Conservation (phyloP, 2,113 vertebrate species). For the Trachemys scripta region DNA sequence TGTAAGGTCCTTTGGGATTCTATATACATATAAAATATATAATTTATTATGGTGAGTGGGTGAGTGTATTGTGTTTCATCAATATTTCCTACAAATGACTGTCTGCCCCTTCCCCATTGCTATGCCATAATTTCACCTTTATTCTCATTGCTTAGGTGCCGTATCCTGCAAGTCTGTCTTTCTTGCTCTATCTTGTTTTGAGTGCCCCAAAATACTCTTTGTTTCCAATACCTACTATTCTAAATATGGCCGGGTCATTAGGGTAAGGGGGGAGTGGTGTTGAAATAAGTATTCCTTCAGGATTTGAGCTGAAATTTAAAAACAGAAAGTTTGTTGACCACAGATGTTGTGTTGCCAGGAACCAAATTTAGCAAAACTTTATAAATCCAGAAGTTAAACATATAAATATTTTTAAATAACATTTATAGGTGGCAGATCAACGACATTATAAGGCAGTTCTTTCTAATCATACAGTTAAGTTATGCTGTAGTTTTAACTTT, state of each 20-base stretch:
- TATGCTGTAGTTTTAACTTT: not conserved
- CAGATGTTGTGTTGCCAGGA: not conserved
- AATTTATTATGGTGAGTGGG: not conserved
- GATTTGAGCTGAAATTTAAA: not conserved
- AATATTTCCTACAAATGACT: not conserved
- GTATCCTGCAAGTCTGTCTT: not conserved
- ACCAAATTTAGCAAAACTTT: not conserved
- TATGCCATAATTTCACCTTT: fast-evolving
- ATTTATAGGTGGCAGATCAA: not conserved
- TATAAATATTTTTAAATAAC: not conserved
- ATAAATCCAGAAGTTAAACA: not conserved
- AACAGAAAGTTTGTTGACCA: not conserved
- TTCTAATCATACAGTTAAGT: not conserved
- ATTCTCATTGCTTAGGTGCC: not conserved
- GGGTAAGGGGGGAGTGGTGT: not conserved
- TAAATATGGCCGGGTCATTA: not conserved
- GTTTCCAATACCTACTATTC: not conserved
- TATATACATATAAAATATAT: not conserved
- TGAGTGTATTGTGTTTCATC: not conserved
- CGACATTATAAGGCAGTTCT: not conserved
- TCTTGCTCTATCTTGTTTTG: not conserved
- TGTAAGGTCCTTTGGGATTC: not conserved
- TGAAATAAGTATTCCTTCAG: not conserved
- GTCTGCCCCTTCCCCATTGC: not conserved
- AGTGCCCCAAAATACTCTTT: not conserved